A percentile compares a stretch with the other conserved stretches of the same genome.
Evolutionary conservation across 1,140 invertebrate species (phyloP).

Genomic region (Aporrectodea caliginosa): DNA sequence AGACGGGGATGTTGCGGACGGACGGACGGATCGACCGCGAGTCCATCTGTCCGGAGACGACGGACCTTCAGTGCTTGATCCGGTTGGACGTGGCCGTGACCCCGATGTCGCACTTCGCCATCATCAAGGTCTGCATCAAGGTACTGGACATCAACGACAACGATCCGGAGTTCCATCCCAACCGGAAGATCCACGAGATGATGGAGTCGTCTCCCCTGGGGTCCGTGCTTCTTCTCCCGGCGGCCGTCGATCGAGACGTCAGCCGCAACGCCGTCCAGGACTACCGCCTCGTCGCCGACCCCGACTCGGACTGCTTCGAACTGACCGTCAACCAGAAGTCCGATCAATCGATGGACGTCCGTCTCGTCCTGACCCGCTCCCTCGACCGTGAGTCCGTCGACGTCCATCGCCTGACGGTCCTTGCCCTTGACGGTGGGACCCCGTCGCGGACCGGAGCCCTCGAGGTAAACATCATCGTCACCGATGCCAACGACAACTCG

Average conservation of each 20-base stretch:
- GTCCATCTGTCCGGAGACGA: not conserved
- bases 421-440: conserved; percentile 48
- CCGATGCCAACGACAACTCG: conserved; percentile 23
- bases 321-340: not conserved
- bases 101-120: conserved; percentile 7
- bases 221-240: not conserved
- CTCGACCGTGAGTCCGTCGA: conserved; percentile 77
- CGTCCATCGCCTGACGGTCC: conserved; percentile 72
- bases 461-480: conserved; percentile 7
- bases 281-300: conserved; percentile 3
- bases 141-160: conserved; percentile 20
- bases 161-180: conserved; percentile 3
- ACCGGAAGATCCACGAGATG: not conserved
- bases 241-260: conserved; percentile 14
- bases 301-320: not conserved
- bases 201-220: not conserved
- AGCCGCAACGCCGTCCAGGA: not conserved
- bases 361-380: conserved; percentile 56
- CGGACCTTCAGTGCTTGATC: not conserved
- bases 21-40: conserved; percentile 24
- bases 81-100: conserved; percentile 17
- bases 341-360: conserved; percentile 16
- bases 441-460: conserved; percentile 5
- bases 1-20: conserved; percentile 18
- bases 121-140: conserved; percentile 12